Evolutionary conservation across 2,797 vertebrate species (phyloP).

Genomic region (Saguinus oedipus): DNA sequence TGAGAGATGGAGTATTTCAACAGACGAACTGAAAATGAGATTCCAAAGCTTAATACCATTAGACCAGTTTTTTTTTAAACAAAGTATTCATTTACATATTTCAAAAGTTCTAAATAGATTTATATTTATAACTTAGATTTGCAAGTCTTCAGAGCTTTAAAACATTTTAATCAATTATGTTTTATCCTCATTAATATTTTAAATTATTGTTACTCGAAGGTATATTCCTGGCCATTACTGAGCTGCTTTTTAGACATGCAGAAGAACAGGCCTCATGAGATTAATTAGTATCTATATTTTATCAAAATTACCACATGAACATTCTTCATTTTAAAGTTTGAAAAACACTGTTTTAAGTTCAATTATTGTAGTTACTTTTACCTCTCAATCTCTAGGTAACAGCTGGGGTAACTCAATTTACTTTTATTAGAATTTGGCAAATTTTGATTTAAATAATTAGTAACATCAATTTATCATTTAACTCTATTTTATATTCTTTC

Average conservation of each 20-base stretch:
- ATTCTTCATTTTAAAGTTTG: neutral
- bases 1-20: slow-evolving; percentile 21
- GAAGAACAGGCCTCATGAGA: neutral
- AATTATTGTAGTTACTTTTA: neutral
- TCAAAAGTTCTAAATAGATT: neutral
- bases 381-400: slow-evolving; percentile 10
- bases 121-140: slow-evolving; percentile 27
- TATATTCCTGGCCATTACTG: neutral
- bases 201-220: neutral
- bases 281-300: neutral
- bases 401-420: neutral
- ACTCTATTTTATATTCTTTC: slow-evolving; percentile 43
- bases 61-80: neutral
- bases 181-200: neutral
- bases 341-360: neutral
- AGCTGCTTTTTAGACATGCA: neutral
- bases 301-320: neutral
- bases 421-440: neutral
- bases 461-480: neutral
- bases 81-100: neutral
- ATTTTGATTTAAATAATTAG: slow-evolving; percentile 47
- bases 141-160: neutral
- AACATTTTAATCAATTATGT: neutral
- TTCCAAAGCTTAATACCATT: neutral
- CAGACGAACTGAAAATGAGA: neutral